Conservation (phyloP, 2,113 vertebrate species). For the Ivindomyrus marchei region DNA sequence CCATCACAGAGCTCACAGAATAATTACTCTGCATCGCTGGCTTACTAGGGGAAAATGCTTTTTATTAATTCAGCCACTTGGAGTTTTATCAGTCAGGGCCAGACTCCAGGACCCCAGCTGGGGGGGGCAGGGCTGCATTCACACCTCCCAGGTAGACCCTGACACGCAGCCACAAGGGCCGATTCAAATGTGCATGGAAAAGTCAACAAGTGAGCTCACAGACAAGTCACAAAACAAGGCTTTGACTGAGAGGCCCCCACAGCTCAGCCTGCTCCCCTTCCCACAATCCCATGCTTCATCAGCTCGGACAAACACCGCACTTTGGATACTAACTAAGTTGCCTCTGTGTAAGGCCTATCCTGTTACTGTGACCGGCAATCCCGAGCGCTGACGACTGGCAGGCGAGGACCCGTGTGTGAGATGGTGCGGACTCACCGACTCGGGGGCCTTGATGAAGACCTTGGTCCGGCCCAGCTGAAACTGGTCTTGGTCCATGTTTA, state of each 20-base stretch:
- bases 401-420: neutral
- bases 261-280: slow-evolving; percentile 32
- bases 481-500: slow-evolving; percentile 93
- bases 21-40: slow-evolving; percentile 47
- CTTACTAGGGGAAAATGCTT: slow-evolving; percentile 52
- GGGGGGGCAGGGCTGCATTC: slow-evolving; percentile 21
- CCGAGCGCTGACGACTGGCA: neutral
- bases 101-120: slow-evolving; percentile 26
- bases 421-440: slow-evolving; percentile 71
- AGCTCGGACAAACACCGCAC: slow-evolving; percentile 41
- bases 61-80: slow-evolving; percentile 41
- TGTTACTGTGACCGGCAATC: neutral
- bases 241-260: slow-evolving; percentile 52
- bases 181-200: slow-evolving; percentile 41
- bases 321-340: neutral
- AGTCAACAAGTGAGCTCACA: slow-evolving; percentile 49
- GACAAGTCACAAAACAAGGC: slow-evolving; percentile 50
- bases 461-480: slow-evolving; percentile 89
- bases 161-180: slow-evolving; percentile 48
- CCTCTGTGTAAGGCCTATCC: neutral
- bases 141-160: slow-evolving; percentile 41
- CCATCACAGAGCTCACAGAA: slow-evolving; percentile 27
- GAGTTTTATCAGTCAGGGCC: slow-evolving; percentile 45
- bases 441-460: slow-evolving; percentile 92
- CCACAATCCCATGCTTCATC: slow-evolving; percentile 44